Conservation (phyloP, 1,140 invertebrate genomes). For the Zaprionus ghesquierei region DNA sequence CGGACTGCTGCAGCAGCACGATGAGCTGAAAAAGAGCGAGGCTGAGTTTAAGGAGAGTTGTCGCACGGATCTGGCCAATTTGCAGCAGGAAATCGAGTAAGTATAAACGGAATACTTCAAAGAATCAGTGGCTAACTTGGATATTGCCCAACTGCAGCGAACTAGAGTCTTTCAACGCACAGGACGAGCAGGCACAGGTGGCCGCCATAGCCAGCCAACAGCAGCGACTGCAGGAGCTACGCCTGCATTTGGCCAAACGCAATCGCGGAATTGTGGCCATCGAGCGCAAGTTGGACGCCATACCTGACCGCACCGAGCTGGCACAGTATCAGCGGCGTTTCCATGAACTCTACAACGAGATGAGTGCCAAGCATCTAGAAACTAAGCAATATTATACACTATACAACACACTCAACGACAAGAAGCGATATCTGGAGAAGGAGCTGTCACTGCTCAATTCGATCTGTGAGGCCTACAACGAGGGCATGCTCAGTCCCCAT, state of each 20-base stretch:
- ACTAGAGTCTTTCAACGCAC: slow-evolving; percentile 83
- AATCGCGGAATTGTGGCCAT: slow-evolving; percentile 92
- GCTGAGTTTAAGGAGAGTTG: slow-evolving; percentile 90
- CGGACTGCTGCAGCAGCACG: slow-evolving; percentile 87
- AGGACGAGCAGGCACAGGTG: slow-evolving; percentile 83
- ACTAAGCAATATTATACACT: slow-evolving; percentile 98
- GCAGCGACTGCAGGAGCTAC: slow-evolving; percentile 80
- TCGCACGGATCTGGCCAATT: slow-evolving; percentile 85
- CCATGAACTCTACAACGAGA: slow-evolving; percentile 98
- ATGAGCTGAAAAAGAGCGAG: slow-evolving; percentile 89
- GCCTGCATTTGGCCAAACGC: slow-evolving; percentile 89
- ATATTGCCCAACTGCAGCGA: slow-evolving; percentile 79
- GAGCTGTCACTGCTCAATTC: slow-evolving; percentile 96
- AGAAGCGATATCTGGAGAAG: slow-evolving; percentile 94
- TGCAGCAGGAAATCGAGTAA: slow-evolving; percentile 85
- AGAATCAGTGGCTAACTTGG: neutral
- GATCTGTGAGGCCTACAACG: slow-evolving; percentile 95
- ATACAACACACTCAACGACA: slow-evolving; percentile 98
- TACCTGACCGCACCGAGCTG: slow-evolving; percentile 95
- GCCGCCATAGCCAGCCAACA: slow-evolving; percentile 85
- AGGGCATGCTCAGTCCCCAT: slow-evolving; percentile 88
- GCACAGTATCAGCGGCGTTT: slow-evolving; percentile 97
- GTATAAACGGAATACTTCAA: neutral
- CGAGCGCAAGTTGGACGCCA: slow-evolving; percentile 92
- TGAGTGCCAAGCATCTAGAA: slow-evolving; percentile 96